Conservation (phyloP, 2,888 invertebrate species). For the Teinopalpus imperialis region DNA sequence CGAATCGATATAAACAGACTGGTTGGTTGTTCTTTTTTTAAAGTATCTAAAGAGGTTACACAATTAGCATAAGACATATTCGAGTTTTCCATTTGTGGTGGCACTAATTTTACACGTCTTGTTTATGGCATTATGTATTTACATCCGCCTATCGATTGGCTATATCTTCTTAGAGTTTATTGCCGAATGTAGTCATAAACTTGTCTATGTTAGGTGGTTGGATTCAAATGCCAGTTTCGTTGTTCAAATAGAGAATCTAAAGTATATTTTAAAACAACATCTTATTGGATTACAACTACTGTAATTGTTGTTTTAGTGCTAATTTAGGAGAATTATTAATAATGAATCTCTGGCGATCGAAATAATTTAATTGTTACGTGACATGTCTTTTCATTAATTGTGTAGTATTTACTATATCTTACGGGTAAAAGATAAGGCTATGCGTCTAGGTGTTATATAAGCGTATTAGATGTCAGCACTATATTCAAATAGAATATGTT, state of each 20-base stretch:
- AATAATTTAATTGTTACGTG: too few relatives aligned
- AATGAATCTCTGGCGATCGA: not conserved
- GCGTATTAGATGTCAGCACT: too few relatives aligned
- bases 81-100: constrained; percentile 62
- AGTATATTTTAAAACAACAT: constrained; percentile 1
- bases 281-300: constrained; percentile 1
- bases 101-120: constrained; percentile 60
- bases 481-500: too few relatives aligned
- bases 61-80: constrained; percentile 69
- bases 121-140: constrained; percentile 61
- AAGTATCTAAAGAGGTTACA: constrained; percentile 43
- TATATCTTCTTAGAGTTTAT: constrained; percentile 66
- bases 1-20: constrained; percentile 58
- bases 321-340: not conserved
- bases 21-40: constrained; percentile 42
- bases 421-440: too few relatives aligned
- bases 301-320: not conserved
- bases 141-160: constrained; percentile 46
- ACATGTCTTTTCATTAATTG: too few relatives aligned
- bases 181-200: constrained; percentile 56
- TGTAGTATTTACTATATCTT: too few relatives aligned
- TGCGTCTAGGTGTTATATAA: too few relatives aligned
- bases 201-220: constrained; percentile 47
- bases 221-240: constrained; percentile 53
- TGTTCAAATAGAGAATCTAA: constrained; percentile 36